These are phyloP conservation scores for Tinamus major DNA, from an alignment of 2,797 vertebrate genomes.

Conservation along the genomic window DNA sequence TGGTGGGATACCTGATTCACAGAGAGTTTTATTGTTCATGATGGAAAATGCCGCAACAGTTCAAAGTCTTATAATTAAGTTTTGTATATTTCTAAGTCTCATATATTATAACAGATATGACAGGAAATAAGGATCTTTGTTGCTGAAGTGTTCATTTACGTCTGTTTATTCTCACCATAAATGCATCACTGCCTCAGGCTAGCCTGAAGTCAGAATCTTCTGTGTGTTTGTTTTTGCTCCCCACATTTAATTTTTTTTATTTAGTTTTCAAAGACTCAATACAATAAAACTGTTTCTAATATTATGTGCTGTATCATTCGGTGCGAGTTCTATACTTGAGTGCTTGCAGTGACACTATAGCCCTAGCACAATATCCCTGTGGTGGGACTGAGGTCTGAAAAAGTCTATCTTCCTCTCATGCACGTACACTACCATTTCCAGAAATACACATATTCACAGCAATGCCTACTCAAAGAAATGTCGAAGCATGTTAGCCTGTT, in stretches of 20 bases:
- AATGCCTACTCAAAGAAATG: slow-evolving; percentile 13
- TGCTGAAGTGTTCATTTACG: slow-evolving; percentile 69
- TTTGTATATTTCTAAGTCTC: slow-evolving; percentile 41
- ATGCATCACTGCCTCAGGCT: slow-evolving; percentile 52
- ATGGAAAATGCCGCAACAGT: slow-evolving; percentile 46
- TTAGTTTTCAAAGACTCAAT: slow-evolving; percentile 37
- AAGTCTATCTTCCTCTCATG: not conserved
- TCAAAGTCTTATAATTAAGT: slow-evolving; percentile 57
- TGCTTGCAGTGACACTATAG: not conserved
- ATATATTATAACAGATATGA: slow-evolving; percentile 57
- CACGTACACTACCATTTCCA: not conserved
- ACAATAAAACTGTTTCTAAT: slow-evolving; percentile 28
- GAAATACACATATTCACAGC: not conserved
- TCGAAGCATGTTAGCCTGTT: fast-evolving
- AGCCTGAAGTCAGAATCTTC: slow-evolving; percentile 31
- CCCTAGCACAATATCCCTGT: not conserved
- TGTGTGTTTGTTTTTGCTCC: slow-evolving; percentile 27
- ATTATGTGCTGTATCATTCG: not conserved
- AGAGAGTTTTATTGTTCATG: slow-evolving; percentile 24
- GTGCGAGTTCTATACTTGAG: not conserved
- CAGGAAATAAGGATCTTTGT: slow-evolving; percentile 63
- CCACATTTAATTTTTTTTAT: slow-evolving; percentile 44
- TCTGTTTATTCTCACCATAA: slow-evolving; percentile 58
- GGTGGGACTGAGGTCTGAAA: not conserved
- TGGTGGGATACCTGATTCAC: slow-evolving; percentile 49